phyloP scores from a whole-genome alignment of 2,797 vertebrate species.

The Triplophysa bombifrons region DNA sequence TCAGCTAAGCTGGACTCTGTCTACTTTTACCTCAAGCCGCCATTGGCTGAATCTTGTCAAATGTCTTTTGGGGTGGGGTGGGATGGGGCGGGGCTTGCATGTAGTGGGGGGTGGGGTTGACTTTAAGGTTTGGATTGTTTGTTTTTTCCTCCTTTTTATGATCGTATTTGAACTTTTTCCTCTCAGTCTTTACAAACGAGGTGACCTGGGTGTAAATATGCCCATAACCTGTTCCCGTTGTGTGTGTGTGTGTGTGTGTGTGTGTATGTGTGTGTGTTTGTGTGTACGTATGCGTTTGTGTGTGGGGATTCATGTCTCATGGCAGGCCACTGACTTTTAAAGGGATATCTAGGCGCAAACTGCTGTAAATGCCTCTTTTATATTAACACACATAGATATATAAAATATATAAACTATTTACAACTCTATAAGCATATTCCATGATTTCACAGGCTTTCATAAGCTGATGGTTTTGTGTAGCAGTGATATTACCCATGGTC shows the following conservation, averaged over 20 bases:
- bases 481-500: constrained; percentile 59
- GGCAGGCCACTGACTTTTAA: constrained; percentile 87
- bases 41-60: constrained; percentile 81
- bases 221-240: constrained; percentile 76
- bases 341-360: constrained; percentile 88
- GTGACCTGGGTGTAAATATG: constrained; percentile 79
- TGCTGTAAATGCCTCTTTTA: constrained; percentile 96
- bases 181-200: constrained; percentile 85
- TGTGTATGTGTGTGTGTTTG: constrained; percentile 41
- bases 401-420: constrained; percentile 76
- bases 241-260: constrained; percentile 66
- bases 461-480: constrained; percentile 72
- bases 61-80: constrained; percentile 77
- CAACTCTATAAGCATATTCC: constrained; percentile 78
- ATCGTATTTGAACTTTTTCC: constrained; percentile 86
- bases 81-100: constrained; percentile 76
- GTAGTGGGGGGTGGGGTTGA: constrained; percentile 61
- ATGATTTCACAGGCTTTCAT: constrained; percentile 67
- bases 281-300: constrained; percentile 46
- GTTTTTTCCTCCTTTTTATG: constrained; percentile 75
- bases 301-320: constrained; percentile 66
- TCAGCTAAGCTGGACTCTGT: constrained; percentile 83
- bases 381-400: constrained; percentile 75
- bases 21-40: constrained; percentile 98
- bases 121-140: constrained; percentile 79